Conservation (phyloP, 2,797 vertebrate species). For the Poeciliopsis gracilis region DNA sequence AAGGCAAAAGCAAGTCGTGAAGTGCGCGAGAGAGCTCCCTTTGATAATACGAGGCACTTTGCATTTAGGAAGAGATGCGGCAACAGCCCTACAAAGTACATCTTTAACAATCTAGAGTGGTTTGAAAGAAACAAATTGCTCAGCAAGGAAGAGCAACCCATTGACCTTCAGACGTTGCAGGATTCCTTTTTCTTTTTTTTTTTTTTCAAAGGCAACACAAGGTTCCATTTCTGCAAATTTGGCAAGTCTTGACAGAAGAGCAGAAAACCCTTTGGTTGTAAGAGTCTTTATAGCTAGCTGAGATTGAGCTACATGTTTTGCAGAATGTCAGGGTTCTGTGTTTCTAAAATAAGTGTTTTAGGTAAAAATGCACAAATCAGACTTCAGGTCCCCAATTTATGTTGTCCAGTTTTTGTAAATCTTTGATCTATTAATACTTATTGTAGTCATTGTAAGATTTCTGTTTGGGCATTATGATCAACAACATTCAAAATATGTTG, state of each 20-base stretch:
- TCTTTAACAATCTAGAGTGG: slow-evolving; percentile 7
- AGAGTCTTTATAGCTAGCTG: neutral
- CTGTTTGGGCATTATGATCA: neutral
- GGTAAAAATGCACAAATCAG: neutral
- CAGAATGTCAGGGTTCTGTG: neutral
- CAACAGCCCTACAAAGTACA: neutral
- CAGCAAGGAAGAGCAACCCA: neutral
- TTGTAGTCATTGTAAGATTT: neutral
- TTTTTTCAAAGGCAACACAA: neutral
- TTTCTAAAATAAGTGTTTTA: neutral
- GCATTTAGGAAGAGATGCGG: neutral
- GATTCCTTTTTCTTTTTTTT: neutral
- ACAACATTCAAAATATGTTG: neutral
- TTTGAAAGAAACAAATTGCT: slow-evolving; percentile 3
- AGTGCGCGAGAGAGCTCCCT: neutral
- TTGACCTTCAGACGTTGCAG: neutral
- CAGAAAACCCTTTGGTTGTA: neutral
- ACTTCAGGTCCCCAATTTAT: neutral
- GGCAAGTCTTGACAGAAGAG: neutral
- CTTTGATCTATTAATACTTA: neutral
- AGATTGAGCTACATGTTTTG: neutral
- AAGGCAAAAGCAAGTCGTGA: slow-evolving; percentile 4
- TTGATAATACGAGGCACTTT: slow-evolving; percentile 5
- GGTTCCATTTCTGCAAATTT: neutral
- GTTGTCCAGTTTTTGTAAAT: neutral